Evolutionary conservation across 1,140 invertebrate species (phyloP), one percentile per base, ranked within the genome.

Genomic region (Dendrolimus kikuchii): DNA sequence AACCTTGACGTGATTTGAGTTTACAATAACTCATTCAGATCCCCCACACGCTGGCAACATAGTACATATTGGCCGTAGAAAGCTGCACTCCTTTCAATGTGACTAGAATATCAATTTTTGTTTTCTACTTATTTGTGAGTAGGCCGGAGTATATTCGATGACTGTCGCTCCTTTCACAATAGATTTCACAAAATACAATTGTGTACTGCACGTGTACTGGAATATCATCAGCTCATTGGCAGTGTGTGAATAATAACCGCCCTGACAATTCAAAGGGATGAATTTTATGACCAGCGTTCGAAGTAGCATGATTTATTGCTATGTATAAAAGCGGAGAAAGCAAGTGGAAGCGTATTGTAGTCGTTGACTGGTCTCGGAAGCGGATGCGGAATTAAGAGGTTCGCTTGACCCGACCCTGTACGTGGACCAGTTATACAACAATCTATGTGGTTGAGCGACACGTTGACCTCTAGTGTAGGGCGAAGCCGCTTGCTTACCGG

Each of bases 31-130:
- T 66, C 56, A 70, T 80, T 78, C 63, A 55, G 59, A 55, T 51
- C 65, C 58, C 55, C 64, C 40, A 62, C 55, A 55, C 54, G 50
- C 54, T 51, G 51, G 50, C 53, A 54, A 59, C 53, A 60, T 52
- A 62, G 50, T 68, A 63, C 59, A 64, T 67, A 56, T 54, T 57
- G 62, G 49, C 56, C 66, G 55, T 71, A 78, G 81, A 84, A 81
- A 84, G 81, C 64, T 73, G 53, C 55, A 75, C 72, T 75, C 76
- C 73, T 81, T 68, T 66, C 60, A 43, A 74, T 75, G 79, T 82
- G 79, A 73, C 68, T 60, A 39, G 77, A 66, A 66, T 50, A 39
- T 44, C 42, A 57, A 65, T 68, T 5, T 38, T 53, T 52, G 55
- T 54, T 64, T 70, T 68, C 71, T 23, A 23, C 23, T 65, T 66